phyloP scores from a whole-genome alignment of 2,888 invertebrate genomes.

The Drosophila austrosaltans region DNA sequence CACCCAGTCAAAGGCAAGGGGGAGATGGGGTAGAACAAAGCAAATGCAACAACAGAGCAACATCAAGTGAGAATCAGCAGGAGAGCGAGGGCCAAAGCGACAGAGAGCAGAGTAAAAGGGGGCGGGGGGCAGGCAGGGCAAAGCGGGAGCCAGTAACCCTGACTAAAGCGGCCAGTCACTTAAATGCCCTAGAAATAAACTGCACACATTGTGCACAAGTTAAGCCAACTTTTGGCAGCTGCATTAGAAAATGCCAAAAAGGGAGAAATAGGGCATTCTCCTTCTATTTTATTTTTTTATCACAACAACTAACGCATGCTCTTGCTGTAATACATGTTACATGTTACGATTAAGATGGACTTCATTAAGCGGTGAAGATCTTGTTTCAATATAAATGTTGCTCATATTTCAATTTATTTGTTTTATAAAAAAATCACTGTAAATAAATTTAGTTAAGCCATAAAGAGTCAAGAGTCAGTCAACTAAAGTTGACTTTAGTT shows the following conservation, averaged over 20 bases:
- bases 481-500: no score
- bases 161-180: constrained; percentile 63
- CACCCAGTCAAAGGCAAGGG: constrained; percentile 51
- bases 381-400: no score
- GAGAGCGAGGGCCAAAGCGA: neutral
- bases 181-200: constrained; percentile 73
- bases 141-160: constrained; percentile 31
- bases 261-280: constrained; percentile 21
- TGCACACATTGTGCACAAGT: constrained; percentile 65
- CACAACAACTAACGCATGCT: constrained; percentile 4
- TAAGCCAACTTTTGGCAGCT: constrained; percentile 64
- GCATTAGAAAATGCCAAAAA: constrained; percentile 42
- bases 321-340: neutral
- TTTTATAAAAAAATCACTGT: no score
- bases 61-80: constrained; percentile 23
- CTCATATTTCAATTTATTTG: no score
- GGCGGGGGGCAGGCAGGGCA: constrained; percentile 10
- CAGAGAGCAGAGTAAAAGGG: constrained; percentile 5
- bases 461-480: no score
- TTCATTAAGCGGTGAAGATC: no score
- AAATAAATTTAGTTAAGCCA: no score
- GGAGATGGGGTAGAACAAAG: constrained; percentile 24
- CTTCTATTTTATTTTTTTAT: neutral
- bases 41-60: constrained; percentile 23
- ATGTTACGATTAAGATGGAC: no score